Conservation (phyloP, 1,140 invertebrate genomes). For the Zaprionus ornatus region DNA sequence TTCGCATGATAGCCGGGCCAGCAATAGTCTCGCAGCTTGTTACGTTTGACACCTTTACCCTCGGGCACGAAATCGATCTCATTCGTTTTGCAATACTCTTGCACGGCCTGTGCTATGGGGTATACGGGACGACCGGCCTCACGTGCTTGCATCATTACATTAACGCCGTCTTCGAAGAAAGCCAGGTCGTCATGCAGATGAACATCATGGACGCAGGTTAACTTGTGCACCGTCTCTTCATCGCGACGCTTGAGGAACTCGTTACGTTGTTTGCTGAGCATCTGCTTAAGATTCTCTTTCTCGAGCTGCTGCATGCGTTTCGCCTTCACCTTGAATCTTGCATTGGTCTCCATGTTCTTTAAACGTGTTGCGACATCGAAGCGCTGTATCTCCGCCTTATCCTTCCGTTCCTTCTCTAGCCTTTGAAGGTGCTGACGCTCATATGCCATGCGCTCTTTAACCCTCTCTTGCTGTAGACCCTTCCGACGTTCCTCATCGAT, state of each 20-base stretch:
- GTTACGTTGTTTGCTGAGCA: constrained; percentile 41
- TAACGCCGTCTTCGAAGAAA: constrained; percentile 51
- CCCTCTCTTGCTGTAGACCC: constrained; percentile 1
- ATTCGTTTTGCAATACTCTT: constrained; percentile 41
- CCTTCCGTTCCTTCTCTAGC: neutral
- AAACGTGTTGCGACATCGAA: constrained; percentile 51
- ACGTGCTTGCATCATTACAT: constrained; percentile 38
- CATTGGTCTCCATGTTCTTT: constrained; percentile 54
- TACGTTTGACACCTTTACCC: constrained; percentile 40
- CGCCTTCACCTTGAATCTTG: constrained; percentile 17
- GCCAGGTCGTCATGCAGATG: constrained; percentile 51
- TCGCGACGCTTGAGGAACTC: constrained; percentile 44
- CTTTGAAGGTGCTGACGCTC: constrained; percentile 17
- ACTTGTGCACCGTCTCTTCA: constrained; percentile 33
- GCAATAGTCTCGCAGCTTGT: constrained; percentile 48
- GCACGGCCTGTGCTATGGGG: constrained; percentile 50
- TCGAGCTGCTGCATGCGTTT: neutral
- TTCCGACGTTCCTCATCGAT: constrained; percentile 44
- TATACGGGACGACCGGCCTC: constrained; percentile 47
- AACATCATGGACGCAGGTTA: constrained; percentile 45
- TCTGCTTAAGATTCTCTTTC: constrained; percentile 19
- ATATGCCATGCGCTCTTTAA: constrained; percentile 47
- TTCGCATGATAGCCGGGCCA: constrained; percentile 60
- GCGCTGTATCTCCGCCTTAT: constrained; percentile 36
- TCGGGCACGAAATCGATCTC: constrained; percentile 47